phyloP scores from a whole-genome alignment of 2,113 vertebrate species.

The Nibea coibor region DNA sequence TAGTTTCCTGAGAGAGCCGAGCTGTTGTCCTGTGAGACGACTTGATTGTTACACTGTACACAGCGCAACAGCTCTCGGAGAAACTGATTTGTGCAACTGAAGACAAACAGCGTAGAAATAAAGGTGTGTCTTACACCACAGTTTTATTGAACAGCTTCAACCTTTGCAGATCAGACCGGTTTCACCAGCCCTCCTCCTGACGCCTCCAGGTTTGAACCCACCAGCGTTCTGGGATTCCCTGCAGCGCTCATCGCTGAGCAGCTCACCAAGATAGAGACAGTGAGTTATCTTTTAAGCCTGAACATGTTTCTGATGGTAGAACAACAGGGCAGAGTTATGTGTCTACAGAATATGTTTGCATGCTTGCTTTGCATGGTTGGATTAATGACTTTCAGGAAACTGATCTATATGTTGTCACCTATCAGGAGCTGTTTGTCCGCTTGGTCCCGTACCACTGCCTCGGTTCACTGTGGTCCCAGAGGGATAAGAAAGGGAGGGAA shows the following conservation, averaged over 20 bases:
- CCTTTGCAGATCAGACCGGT: slow-evolving; percentile 54
- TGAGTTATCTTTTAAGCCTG: slow-evolving; percentile 63
- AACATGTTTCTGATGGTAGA: not conserved
- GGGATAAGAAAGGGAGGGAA: slow-evolving; percentile 89
- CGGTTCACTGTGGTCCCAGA: slow-evolving; percentile 91
- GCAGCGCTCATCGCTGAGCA: slow-evolving; percentile 87
- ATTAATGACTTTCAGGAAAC: not conserved
- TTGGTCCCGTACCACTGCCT: slow-evolving; percentile 93
- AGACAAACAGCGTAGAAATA: not conserved
- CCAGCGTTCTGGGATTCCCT: slow-evolving; percentile 86
- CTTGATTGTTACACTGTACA: not conserved
- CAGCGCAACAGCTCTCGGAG: not conserved
- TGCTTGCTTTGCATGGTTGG: slow-evolving; percentile 2
- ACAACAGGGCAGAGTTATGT: not conserved
- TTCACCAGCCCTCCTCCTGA: slow-evolving; percentile 45
- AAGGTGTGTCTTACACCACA: not conserved
- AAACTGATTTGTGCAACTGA: not conserved
- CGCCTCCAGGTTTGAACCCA: slow-evolving; percentile 81
- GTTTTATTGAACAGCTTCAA: not conserved
- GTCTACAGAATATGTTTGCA: not conserved
- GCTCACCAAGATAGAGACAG: slow-evolving; percentile 92
- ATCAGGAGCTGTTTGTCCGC: slow-evolving; percentile 90
- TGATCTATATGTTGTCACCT: slow-evolving; percentile 15
- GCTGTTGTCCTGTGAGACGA: not conserved
- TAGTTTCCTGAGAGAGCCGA: slow-evolving; percentile 1